Conservation (phyloP, 2,113 vertebrate genomes). For the Pseudorectes ferrugineus region DNA sequence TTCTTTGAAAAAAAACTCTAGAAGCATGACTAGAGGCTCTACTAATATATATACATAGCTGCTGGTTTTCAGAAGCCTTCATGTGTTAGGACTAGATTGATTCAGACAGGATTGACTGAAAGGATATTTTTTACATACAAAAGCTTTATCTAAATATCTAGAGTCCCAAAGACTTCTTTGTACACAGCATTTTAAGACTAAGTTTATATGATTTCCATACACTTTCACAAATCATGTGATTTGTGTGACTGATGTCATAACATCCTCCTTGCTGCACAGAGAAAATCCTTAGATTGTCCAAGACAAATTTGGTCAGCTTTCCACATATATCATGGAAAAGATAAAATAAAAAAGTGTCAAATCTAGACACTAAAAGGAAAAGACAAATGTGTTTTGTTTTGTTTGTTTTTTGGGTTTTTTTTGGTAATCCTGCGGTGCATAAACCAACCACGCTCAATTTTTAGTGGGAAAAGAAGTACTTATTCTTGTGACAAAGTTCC, state of each 20-base stretch:
- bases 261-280: rapidly evolving
- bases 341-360: background rate
- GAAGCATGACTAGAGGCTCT: background rate
- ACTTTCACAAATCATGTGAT: background rate
- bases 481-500: background rate
- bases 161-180: background rate
- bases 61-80: background rate
- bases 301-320: background rate
- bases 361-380: background rate
- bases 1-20: background rate
- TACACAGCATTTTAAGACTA: background rate
- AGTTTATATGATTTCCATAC: background rate
- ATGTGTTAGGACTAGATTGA: background rate
- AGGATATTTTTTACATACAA: background rate
- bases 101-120: background rate
- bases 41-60: background rate
- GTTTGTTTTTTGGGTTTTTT: background rate
- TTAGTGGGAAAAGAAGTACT: background rate
- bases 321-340: background rate
- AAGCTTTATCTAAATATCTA: background rate
- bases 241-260: background rate
- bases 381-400: background rate
- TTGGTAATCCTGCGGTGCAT: background rate
- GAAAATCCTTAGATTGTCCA: background rate
- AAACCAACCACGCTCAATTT: background rate